Conservation (phyloP, 1,140 invertebrate species). For the Tetramorium alpestre region DNA sequence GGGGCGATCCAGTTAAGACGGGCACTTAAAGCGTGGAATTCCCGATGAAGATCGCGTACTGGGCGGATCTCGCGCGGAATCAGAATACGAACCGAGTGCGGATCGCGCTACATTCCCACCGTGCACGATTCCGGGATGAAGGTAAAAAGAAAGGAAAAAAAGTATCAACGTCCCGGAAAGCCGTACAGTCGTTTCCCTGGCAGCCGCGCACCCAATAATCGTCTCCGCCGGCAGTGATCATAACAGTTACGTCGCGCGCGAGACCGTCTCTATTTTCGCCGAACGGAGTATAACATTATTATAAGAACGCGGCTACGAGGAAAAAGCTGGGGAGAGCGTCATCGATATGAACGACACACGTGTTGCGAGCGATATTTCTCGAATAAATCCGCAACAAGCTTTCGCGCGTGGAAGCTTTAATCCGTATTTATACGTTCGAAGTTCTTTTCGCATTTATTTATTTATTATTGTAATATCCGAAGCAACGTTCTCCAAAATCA, state of each 20-base stretch:
- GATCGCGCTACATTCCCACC: not conserved
- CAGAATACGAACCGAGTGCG: conserved; percentile 20
- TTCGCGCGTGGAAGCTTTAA: not conserved
- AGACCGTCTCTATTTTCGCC: conserved; percentile 33
- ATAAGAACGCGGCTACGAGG: conserved; percentile 26
- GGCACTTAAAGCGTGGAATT: conserved; percentile 23
- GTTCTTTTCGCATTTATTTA: not conserved
- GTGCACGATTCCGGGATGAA: not conserved
- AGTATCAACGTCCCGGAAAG: not conserved
- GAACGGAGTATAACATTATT: conserved; percentile 63
- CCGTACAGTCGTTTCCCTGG: conserved; percentile 31
- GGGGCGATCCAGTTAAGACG: conserved; percentile 17
- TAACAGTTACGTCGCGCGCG: conserved; percentile 60
- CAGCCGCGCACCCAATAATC: conserved; percentile 60
- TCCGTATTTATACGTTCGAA: not conserved
- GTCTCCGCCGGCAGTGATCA: conserved; percentile 54
- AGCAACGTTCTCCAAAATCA: not conserved
- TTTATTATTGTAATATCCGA: not conserved
- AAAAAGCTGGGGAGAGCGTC: not conserved
- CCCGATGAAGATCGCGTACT: conserved; percentile 33
- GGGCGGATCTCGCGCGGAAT: not conserved
- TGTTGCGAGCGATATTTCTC: conserved; percentile 54
- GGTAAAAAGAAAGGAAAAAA: not conserved
- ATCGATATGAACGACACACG: conserved; percentile 62
- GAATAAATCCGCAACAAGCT: conserved; percentile 23